Evolutionary conservation across 2,888 invertebrate species (phyloP).

Genomic region (Brachypalpus laphriformis): DNA sequence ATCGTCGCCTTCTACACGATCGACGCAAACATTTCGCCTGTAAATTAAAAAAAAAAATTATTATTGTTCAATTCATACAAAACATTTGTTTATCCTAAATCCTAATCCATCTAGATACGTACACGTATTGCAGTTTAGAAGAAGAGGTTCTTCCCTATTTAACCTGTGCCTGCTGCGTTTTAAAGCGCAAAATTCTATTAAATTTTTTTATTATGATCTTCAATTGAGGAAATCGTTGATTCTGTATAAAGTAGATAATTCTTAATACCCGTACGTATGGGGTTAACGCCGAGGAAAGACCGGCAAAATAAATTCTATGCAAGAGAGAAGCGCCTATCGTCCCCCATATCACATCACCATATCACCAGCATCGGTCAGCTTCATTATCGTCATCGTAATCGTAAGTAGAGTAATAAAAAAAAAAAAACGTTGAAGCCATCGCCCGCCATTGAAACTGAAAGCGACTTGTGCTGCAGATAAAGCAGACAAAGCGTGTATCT

Average conservation of each 20-base stretch:
- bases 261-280: conserved; percentile 19
- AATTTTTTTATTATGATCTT: conserved; percentile 39
- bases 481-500: conserved; percentile 31
- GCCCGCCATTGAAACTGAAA: conserved; percentile 72
- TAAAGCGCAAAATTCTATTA: conserved; percentile 29
- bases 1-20: conserved; percentile 83
- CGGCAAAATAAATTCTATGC: conserved; percentile 25
- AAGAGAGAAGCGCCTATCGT: not conserved
- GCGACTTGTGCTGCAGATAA: conserved; percentile 38
- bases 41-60: conserved; percentile 31
- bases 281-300: conserved; percentile 58
- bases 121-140: not conserved
- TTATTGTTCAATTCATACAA: too few species aligned
- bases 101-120: too few species aligned
- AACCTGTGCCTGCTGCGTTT: conserved; percentile 10
- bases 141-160: not conserved
- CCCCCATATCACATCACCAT: not conserved
- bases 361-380: conserved; percentile 10
- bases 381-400: conserved; percentile 4
- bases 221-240: conserved; percentile 72
- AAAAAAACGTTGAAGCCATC: conserved; percentile 48
- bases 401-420: conserved; percentile 5
- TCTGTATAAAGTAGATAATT: conserved; percentile 68
- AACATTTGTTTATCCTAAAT: too few species aligned
- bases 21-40: conserved; percentile 87